Evolutionary conservation across 2,797 vertebrate species (phyloP), one percentile per base, ranked within the genome.

Genomic region (Parambassis ranga): DNA sequence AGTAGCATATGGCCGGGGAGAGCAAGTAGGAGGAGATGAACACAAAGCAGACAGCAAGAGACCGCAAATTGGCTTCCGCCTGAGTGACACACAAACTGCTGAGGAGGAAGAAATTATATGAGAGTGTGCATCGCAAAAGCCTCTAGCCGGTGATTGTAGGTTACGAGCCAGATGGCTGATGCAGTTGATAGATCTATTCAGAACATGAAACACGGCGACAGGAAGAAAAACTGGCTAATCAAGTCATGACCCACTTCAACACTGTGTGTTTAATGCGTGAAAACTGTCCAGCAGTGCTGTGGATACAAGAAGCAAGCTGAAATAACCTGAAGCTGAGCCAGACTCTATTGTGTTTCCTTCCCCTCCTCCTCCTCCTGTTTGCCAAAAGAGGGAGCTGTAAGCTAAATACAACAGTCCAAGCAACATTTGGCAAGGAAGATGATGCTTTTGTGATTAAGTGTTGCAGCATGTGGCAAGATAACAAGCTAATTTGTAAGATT

Each of bases 111-210:
- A 71, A 71, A 83, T 77, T 37, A 60, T 48, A 47, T 18, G 39
- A 2, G 38, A 14, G 47, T 58, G 44, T 44, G 52, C 37, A 24
- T 67, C 7, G 10, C 24, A 35, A 63, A 67, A 72, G 46, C 58
- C 38, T 77, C 57, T 35, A 26, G 71, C 65, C 75, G 59, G 44
- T 56, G 41, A 76, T 69, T 68, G 52, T 6, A 65, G 39, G 64
- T 56, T 79, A 65, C 1, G 36, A 56, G 64, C 64, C 75, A 85
- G 79, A 82, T 67, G 81, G 69, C 57, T 43, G 50, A 62, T 16
- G 43, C 28, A 42, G 42, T 6, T 74, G 65, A 71, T 72, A 57
- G 35, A 66, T 64, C 64, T 50, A 62, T 77, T 81, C 64, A 69
- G 61, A 66, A 60, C 27, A 73, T 70, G 35, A 66, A 73, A 48